Percentiles rank a stretch among this genome's conserved stretches.
These are phyloP conservation scores for Cephus pygmeus DNA, from an alignment of 2,888 invertebrate genomes.

Conservation along the genomic window DNA sequence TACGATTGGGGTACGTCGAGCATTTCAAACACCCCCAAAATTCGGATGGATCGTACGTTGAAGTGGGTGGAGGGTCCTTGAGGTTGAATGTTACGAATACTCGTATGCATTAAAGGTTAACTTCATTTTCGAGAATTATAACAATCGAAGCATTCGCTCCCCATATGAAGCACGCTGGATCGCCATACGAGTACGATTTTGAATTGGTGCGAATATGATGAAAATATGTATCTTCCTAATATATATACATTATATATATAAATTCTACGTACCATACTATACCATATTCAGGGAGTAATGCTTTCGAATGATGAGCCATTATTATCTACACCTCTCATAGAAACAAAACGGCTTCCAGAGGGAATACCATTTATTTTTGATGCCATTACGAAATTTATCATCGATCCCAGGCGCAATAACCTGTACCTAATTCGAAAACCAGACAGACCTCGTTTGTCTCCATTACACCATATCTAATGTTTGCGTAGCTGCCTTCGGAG, in stretches of 20 bases:
- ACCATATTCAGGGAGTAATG: no score
- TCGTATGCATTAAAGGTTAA: constrained; percentile 42
- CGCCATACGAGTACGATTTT: not conserved
- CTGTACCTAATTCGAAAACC: not conserved
- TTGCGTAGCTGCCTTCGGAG: not conserved
- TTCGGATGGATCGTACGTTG: not conserved
- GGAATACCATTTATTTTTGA: no score
- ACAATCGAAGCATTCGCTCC: constrained; percentile 23
- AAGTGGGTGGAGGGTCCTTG: not conserved
- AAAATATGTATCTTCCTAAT: not conserved
- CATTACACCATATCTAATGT: not conserved
- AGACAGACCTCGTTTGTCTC: not conserved
- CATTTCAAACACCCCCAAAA: not conserved
- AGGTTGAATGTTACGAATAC: constrained; percentile 28
- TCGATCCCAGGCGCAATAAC: not conserved
- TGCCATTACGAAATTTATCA: not conserved
- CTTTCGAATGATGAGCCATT: no score
- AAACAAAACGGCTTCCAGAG: no score
- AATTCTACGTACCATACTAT: no score
- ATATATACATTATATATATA: not conserved
- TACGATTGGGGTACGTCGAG: not conserved
- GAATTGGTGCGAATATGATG: not conserved
- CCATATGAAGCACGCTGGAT: not conserved
- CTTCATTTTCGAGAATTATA: constrained; percentile 49
- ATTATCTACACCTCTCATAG: no score